A percentile compares a stretch with the other conserved stretches of the same genome.
phyloP scores from a whole-genome alignment of 2,113 vertebrate species.

The Ochotona curzoniae region DNA sequence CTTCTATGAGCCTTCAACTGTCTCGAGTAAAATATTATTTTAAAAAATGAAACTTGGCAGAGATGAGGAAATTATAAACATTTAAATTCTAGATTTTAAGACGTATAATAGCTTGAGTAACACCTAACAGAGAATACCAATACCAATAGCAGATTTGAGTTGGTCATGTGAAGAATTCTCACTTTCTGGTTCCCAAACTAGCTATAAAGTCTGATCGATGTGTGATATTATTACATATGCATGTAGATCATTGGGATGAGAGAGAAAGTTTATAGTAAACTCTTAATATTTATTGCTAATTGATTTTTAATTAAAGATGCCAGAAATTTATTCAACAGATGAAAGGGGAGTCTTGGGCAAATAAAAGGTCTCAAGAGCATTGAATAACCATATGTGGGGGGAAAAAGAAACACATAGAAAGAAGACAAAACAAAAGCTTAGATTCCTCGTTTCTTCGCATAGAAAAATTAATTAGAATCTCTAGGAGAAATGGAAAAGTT shows the following conservation, averaged over 20 bases:
- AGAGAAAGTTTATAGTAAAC: neutral
- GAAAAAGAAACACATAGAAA: neutral
- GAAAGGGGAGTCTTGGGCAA: neutral
- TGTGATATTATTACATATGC: no score
- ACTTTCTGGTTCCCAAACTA: slow-evolving; percentile 20
- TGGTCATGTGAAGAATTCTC: neutral
- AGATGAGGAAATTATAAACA: neutral
- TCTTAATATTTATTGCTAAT: neutral
- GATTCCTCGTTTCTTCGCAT: neutral
- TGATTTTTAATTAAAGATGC: neutral
- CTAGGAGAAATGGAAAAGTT: neutral
- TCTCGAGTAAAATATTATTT: neutral
- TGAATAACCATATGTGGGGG: neutral
- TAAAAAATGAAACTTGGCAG: neutral
- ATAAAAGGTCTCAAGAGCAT: neutral
- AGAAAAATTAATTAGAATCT: neutral
- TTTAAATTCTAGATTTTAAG: neutral
- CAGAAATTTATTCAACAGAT: neutral
- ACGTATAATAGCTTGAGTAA: neutral
- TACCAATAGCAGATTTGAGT: neutral
- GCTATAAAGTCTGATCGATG: neutral
- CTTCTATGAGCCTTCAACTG: neutral
- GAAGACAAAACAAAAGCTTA: neutral
- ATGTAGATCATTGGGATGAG: neutral
- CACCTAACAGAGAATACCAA: neutral